Conservation (phyloP, 2,113 vertebrate species). For the Ancistrus triradiatus region DNA sequence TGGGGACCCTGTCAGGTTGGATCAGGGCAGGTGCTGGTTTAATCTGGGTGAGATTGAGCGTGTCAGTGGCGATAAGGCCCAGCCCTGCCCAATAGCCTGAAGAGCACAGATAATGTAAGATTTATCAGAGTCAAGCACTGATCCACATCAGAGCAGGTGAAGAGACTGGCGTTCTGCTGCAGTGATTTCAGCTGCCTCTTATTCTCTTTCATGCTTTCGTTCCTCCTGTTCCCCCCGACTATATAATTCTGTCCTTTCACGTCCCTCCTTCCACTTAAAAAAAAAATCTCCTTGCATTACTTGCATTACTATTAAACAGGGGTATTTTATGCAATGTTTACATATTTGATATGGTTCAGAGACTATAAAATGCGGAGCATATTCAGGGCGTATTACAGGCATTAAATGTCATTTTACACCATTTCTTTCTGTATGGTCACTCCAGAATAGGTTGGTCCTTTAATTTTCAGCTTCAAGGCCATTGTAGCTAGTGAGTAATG, state of each 20-base stretch:
- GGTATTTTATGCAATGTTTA: not conserved
- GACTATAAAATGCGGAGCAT: not conserved
- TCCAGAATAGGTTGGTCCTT: too few relatives aligned
- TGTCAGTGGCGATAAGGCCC: slow-evolving; percentile 65
- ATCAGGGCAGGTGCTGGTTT: slow-evolving; percentile 58
- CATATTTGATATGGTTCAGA: slow-evolving; percentile 13
- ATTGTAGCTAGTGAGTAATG: slow-evolving; percentile 1
- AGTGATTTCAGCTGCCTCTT: slow-evolving; percentile 52
- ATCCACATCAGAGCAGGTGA: slow-evolving; percentile 55
- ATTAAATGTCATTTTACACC: not conserved
- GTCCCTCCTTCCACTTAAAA: slow-evolving; percentile 1
- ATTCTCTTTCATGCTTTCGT: slow-evolving; percentile 36
- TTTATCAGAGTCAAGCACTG: slow-evolving; percentile 60
- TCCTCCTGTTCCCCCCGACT: slow-evolving; percentile 30
- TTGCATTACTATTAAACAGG: slow-evolving; percentile 24
- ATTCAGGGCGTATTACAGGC: not conserved
- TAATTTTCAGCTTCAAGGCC: too few relatives aligned
- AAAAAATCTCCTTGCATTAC: slow-evolving; percentile 6
- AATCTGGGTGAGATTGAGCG: slow-evolving; percentile 67
- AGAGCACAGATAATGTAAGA: slow-evolving; percentile 66
- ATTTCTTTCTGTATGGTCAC: too few relatives aligned
- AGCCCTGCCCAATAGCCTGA: slow-evolving; percentile 61
- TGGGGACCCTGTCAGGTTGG: slow-evolving; percentile 56
- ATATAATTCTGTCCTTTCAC: slow-evolving; percentile 27
- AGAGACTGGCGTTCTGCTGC: slow-evolving; percentile 50